Evolutionary conservation across 1,140 invertebrate genomes (phyloP), one percentile per base, ranked within the genome.

Genomic region (Drosophila oshimai): DNA sequence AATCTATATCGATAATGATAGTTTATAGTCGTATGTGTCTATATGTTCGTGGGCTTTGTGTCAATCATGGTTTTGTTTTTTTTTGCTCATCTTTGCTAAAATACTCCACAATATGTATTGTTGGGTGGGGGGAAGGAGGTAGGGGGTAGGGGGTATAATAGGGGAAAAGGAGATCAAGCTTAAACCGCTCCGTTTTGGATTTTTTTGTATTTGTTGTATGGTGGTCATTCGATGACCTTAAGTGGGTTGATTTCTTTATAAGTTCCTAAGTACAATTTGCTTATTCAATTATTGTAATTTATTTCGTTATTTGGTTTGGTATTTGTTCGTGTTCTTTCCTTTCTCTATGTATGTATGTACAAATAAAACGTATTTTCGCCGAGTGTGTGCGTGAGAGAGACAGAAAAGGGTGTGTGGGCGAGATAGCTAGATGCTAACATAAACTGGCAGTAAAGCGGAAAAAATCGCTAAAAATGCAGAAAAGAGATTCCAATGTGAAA

Each of bases 281-380:
- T 65, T 65, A 65, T 49, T 64, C 34, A 26, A 50, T 50, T 67
- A 49, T 31, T 39, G 26, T 29, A 10, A 20, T 9, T 22, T 15
- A 13, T 37, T 46, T 41, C 12, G 20, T 44, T 29, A n/a, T 34
- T 61, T 57, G 10, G 13, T 49, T 49, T 1, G 33, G 6, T 15
- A n/a, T 18, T 62, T 45, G 31, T 37, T 65, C 31, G 2, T 36
- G 2, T 22, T 57, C 6, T 42, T 6, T 13, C 13, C 15, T 24
- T 26, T 28, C 24, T n/a, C 26, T 65, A 65, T 67, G 33, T 67
- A 67, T n/a, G 18, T 65, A 65, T 67, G 33, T 67, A 67, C 62
- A 67, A 67, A 41, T 65, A 20, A 65, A 39, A 26, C 10, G 15
- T 4, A 17, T 26, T 13, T 29, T 41, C 34, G 18, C 24, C 26